phyloP scores from a whole-genome alignment of 2,797 vertebrate species.

The Mus spretus region DNA sequence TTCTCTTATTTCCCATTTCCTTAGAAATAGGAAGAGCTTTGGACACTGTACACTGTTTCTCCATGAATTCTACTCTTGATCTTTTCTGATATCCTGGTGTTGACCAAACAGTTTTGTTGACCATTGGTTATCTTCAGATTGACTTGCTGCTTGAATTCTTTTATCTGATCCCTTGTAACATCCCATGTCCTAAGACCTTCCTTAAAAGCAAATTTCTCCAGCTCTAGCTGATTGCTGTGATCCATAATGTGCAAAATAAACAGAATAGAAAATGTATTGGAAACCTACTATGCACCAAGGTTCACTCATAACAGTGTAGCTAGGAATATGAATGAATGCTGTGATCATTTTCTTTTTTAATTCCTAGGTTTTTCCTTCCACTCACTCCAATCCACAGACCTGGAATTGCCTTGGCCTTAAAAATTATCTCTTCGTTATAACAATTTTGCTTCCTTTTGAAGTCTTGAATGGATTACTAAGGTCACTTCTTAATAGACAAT shows the following conservation, averaged over 20 bases:
- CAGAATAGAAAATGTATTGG: slow-evolving; percentile 21
- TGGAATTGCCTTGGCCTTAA: slow-evolving; percentile 17
- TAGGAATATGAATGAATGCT: slow-evolving; percentile 31
- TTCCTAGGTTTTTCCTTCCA: slow-evolving; percentile 47
- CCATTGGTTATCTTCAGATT: neutral
- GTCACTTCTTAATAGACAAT: neutral
- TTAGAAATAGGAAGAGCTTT: slow-evolving; percentile 22
- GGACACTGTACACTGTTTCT: neutral
- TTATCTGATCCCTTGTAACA: slow-evolving; percentile 7
- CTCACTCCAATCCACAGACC: neutral
- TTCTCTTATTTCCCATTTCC: slow-evolving; percentile 16
- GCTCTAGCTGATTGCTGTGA: neutral
- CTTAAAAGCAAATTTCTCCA: slow-evolving; percentile 23
- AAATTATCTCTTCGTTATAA: slow-evolving; percentile 16
- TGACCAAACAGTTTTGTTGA: slow-evolving; percentile 12
- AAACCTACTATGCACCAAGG: neutral
- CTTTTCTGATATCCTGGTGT: neutral
- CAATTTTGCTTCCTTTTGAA: slow-evolving; percentile 50
- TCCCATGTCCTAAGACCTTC: slow-evolving; percentile 38
- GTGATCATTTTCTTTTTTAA: slow-evolving; percentile 35
- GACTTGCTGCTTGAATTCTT: slow-evolving; percentile 47
- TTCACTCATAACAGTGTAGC: neutral
- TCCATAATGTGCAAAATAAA: slow-evolving; percentile 23
- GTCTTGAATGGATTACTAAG: slow-evolving; percentile 14
- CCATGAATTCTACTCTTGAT: slow-evolving; percentile 36